Percentiles rank a stretch among this genome's conserved stretches.
Evolutionary conservation across 2,888 invertebrate species (phyloP).

Genomic region (Melipona bicolor): DNA sequence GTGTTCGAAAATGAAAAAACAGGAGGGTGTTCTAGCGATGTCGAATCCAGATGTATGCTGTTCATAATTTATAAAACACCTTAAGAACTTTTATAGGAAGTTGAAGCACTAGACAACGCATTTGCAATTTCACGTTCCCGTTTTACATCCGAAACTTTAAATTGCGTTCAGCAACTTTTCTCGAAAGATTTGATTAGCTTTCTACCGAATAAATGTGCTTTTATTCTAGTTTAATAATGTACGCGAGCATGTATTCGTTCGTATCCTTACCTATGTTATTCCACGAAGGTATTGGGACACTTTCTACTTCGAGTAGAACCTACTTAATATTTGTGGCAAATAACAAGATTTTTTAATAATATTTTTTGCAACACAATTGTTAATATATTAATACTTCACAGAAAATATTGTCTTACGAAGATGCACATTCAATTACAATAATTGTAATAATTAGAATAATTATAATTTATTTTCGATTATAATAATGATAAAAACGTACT

Average conservation of each 20-base stretch:
- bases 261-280: too few species aligned
- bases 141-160: slow-evolving; percentile 42
- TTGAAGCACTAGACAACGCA: slow-evolving; percentile 24
- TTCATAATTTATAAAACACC: slow-evolving; percentile 28
- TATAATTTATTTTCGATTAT: too few species aligned
- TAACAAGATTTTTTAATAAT: too few species aligned
- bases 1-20: background rate
- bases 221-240: slow-evolving; percentile 21
- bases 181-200: slow-evolving; percentile 34
- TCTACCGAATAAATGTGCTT: slow-evolving; percentile 18
- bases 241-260: background rate
- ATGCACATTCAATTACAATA: too few species aligned
- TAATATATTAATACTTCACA: too few species aligned
- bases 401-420: too few species aligned
- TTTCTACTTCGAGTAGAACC: too few species aligned
- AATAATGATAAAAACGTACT: too few species aligned
- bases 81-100: slow-evolving; percentile 20
- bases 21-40: background rate
- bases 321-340: too few species aligned
- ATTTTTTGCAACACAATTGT: too few species aligned
- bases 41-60: background rate
- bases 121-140: slow-evolving; percentile 28
- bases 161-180: slow-evolving; percentile 42
- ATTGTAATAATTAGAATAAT: too few species aligned
- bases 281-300: too few species aligned